These are phyloP conservation scores for Deilephila elpenor DNA, from an alignment of 2,888 invertebrate genomes.

Conservation along the genomic window DNA sequence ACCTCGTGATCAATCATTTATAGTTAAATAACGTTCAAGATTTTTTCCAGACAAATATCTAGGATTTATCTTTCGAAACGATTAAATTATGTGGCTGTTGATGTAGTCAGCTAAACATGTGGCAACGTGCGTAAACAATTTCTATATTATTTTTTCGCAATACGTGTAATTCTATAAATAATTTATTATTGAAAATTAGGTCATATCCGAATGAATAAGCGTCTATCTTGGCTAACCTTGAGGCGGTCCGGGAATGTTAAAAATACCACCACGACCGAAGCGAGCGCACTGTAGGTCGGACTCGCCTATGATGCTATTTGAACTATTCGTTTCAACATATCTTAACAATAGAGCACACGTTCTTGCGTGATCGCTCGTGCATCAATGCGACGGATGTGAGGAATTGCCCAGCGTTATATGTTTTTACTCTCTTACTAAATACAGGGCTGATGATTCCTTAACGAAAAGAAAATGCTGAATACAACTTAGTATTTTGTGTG, in stretches of 20 bases:
- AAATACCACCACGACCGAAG: slow-evolving; percentile 76
- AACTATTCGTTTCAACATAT: slow-evolving; percentile 63
- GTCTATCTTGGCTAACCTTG: slow-evolving; percentile 82
- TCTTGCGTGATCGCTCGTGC: slow-evolving; percentile 5
- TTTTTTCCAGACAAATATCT: background rate
- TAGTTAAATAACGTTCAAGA: background rate
- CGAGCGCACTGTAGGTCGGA: slow-evolving; percentile 61
- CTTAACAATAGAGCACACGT: slow-evolving; percentile 40
- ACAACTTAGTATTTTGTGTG: too few relatives aligned
- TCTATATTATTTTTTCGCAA: slow-evolving; percentile 2
- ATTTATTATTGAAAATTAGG: slow-evolving; percentile 75
- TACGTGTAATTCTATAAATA: slow-evolving; percentile 60
- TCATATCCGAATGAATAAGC: slow-evolving; percentile 82
- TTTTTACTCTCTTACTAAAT: background rate
- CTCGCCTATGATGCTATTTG: slow-evolving; percentile 52
- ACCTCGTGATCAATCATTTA: background rate
- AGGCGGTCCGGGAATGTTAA: slow-evolving; percentile 84
- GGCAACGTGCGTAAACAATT: background rate
- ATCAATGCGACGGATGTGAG: slow-evolving; percentile 26
- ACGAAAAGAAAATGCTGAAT: too few relatives aligned
- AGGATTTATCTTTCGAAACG: background rate
- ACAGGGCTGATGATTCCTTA: background rate
- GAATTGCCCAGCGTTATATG: slow-evolving; percentile 18
- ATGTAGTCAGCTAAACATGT: background rate
- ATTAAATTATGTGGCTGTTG: background rate